Evolutionary conservation across 2,113 vertebrate genomes (phyloP).

Genomic region (Leucosticte australis): DNA sequence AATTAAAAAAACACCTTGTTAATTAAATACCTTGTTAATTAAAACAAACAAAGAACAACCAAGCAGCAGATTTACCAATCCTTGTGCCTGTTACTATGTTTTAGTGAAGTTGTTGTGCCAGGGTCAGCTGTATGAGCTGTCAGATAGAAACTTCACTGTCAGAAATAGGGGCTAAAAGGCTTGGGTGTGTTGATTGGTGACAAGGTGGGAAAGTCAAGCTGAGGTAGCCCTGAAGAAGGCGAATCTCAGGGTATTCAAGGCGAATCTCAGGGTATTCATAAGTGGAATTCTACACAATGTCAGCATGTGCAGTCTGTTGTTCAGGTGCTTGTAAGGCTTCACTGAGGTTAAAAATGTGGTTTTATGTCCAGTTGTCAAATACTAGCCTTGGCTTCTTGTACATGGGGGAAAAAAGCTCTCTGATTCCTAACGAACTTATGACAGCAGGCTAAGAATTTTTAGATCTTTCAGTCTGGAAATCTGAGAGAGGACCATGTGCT

Average conservation of each 20-base stretch:
- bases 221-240: neutral
- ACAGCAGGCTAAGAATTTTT: neutral
- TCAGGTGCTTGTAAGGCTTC: neutral
- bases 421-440: neutral
- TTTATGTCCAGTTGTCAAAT: neutral
- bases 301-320: neutral
- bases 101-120: neutral
- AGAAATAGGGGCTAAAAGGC: neutral
- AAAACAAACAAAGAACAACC: no score
- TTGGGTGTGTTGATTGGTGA: neutral
- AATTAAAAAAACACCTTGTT: neutral
- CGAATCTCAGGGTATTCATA: neutral
- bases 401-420: neutral
- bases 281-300: neutral
- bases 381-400: neutral
- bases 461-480: neutral
- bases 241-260: neutral
- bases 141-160: neutral
- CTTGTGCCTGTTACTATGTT: neutral
- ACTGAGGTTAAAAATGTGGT: neutral
- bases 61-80: neutral
- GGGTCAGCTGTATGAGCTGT: neutral
- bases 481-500: neutral
- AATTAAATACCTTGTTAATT: neutral
- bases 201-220: neutral